Base-by-base conservation (phyloP, 2,113 vertebrate species). In the Python bivittatus region DNA sequence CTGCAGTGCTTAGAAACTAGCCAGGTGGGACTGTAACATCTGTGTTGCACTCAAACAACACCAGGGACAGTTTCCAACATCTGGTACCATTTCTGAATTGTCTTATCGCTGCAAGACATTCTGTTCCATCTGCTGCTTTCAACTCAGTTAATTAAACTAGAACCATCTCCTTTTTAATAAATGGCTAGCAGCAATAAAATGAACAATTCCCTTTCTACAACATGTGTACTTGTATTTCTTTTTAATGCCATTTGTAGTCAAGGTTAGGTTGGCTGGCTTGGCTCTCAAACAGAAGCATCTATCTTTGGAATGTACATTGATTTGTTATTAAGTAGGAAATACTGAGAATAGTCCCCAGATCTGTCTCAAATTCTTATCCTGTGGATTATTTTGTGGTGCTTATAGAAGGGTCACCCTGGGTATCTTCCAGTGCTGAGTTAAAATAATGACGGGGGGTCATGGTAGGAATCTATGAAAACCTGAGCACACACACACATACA, bases 61-160 rank as follows among this genome's bases (percentile, higher is more conserved):
- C 98, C 96, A 98, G 98, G 98, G 98, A 99, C 98, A 97, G 96
- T 97, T 98, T 97, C 95, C 96, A 98, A 98, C 97, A 98, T 98
- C 98, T 98, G 98, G 98, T 97, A 97, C 96, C 96, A 96, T 98
- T 98, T 98, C 97, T 91, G 97, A 98, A 98, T 98, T 97, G 97
- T 97, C 97, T 98, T 98, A 97, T 97, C 94, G 93, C 97, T 98
- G 97, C 96, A 97, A 98, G 97, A 98, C 97, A 98, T 97, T 97
- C 97, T 98, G 97, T 97, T 97, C 98, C 98, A 99, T 99, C 99
- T 99, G 99, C 97, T 98, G 42, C 97, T 98, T 98, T 99, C 98
- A 98, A 98, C 97, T 97, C 96, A 96, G 97, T 97, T 98, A 98
- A 98, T 98, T 98, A 98, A 98, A 97, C 95, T 94, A 96, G 96